These are phyloP conservation scores for Cyphomyrus plagiostoma DNA, from an alignment of 2,113 vertebrate genomes.

Conservation along the genomic window DNA sequence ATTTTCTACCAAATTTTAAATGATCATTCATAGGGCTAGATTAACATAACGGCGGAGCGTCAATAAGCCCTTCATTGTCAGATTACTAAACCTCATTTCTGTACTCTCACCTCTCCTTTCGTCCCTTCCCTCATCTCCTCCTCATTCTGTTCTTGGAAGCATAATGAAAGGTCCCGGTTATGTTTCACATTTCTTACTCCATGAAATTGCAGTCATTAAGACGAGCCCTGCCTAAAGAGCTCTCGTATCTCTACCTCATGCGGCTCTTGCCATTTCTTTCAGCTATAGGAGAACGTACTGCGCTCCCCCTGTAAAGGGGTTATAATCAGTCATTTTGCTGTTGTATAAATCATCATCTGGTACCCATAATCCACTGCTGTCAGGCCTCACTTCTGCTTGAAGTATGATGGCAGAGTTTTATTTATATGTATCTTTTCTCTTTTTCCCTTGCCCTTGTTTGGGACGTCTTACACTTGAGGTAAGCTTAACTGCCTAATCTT, in stretches of 20 bases:
- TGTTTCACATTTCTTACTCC: neutral
- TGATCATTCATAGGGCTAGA: neutral
- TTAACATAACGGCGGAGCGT: neutral
- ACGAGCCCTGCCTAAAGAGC: neutral
- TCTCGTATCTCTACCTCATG: neutral
- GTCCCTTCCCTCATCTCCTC: neutral
- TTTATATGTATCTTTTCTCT: slow-evolving; percentile 37
- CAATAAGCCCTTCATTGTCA: neutral
- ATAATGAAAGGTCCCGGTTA: neutral
- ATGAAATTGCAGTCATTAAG: neutral
- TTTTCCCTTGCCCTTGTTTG: slow-evolving; percentile 72
- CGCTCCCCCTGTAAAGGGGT: neutral
- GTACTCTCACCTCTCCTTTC: neutral
- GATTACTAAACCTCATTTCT: neutral
- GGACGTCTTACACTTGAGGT: slow-evolving; percentile 75
- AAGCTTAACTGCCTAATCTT: slow-evolving; percentile 60
- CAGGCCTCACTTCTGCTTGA: neutral
- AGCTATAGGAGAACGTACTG: neutral
- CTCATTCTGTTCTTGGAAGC: neutral
- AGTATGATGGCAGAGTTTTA: neutral
- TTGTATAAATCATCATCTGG: neutral
- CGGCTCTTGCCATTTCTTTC: neutral
- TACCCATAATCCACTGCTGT: neutral
- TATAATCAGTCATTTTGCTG: neutral
- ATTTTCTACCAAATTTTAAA: neutral